phyloP scores from a whole-genome alignment of 53 echinoderm and acorn worm genomes.

The Hippasteria phrygiana region DNA sequence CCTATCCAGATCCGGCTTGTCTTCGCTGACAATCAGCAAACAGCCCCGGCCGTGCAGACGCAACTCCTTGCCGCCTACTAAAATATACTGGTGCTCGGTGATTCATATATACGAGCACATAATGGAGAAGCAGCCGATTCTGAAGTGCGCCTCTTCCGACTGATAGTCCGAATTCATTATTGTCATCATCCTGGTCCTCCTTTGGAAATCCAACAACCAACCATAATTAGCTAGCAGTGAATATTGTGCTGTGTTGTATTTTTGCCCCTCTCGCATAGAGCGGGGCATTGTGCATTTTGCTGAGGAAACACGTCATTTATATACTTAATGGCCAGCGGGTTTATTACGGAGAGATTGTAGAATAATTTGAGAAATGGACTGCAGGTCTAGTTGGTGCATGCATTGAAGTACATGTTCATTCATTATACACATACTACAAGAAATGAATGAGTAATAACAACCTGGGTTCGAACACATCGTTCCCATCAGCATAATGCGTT shows the following conservation, averaged over 20 bases:
- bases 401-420: background rate
- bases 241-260: constrained; percentile 19
- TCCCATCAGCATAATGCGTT: background rate
- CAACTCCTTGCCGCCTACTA: background rate
- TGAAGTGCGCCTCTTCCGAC: constrained; percentile 33
- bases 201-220: constrained; percentile 16
- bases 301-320: constrained; percentile 45
- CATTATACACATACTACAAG: background rate
- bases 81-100: background rate
- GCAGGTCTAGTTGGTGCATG: background rate
- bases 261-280: background rate
- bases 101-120: constrained; percentile 13
- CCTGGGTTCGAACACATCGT: no score
- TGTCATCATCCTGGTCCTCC: background rate
- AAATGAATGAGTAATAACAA: background rate
- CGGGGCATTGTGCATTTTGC: constrained; percentile 20
- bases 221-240: constrained; percentile 18
- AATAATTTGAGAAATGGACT: constrained; percentile 19
- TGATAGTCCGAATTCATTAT: constrained; percentile 32
- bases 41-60: background rate
- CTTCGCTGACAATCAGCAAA: constrained; percentile 17
- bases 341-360: constrained; percentile 15
- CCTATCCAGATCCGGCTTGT: background rate
- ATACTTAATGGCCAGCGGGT: constrained; percentile 39
- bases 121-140: background rate